Evolutionary conservation across 1,140 invertebrate genomes (phyloP), one percentile per base, ranked within the genome.

Genomic region (Atta texana): DNA sequence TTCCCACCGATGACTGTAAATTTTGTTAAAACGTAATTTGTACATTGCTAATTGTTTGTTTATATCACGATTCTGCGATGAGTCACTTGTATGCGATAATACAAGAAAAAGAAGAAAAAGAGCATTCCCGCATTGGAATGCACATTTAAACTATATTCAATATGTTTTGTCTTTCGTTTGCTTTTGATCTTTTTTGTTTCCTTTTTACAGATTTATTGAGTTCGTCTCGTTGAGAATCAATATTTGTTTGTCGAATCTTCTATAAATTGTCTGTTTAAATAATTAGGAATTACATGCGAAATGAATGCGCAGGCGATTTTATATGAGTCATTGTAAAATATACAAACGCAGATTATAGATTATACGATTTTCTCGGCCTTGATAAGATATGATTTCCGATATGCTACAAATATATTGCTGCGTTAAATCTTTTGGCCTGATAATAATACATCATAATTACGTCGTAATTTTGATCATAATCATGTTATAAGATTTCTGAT

Each of bases 1-100:
- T 92, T 92, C 92, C 87, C 91, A 92, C 85, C 51, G 66, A 91
- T 87, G 77, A 87, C 59, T 93, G 92, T 93, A 93, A 86, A 93
- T 93, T 93, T 89, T 82, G 92, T 93, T 94, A 76, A 90, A 63
- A 78, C 49, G 64, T 84, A 59, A 59, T 85, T 64, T 92, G 90
- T 91, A 92, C 39, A 91, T 90, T 91, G 87, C 78, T 61, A 78
- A 78, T 88, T 63, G 55, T 88, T 69, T 72, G 14, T 86, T 86
- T 80, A 55, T 87, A 89, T 16, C 44, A 21, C 80, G 21, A 59
- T 21, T 75, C 39, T 16, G 34, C n/a, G 28, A 61, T 44, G 53
- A 84, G 55, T 74, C 39, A 34, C 55, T 61, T 16, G 3, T 61
- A 63, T 69, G 24, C 39, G 57, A 76, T 68, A 85, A 68, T 39